Percentiles rank a stretch among this genome's conserved stretches.
These are phyloP conservation scores for Acanthochromis polyacanthus DNA, from an alignment of 2,113 vertebrate genomes.

Conservation along the genomic window DNA sequence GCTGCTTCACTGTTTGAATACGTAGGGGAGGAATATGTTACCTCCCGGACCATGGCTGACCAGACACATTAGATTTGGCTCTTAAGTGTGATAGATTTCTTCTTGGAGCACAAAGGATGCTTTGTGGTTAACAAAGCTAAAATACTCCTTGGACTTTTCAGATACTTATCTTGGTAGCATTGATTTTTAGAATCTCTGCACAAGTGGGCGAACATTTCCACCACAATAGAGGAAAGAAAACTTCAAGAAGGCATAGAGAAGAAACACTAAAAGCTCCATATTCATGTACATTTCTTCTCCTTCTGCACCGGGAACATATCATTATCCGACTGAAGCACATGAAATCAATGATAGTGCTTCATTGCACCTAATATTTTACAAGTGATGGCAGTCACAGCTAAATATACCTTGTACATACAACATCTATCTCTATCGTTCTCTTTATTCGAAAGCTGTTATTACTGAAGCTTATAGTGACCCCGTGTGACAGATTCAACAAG, in stretches of 20 bases:
- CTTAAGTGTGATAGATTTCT: slow-evolving; percentile 80
- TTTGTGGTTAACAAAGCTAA: slow-evolving; percentile 68
- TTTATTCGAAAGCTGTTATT: slow-evolving; percentile 73
- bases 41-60: slow-evolving; percentile 64
- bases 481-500: slow-evolving; percentile 54
- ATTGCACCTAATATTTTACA: slow-evolving; percentile 72
- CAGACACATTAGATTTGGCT: slow-evolving; percentile 71
- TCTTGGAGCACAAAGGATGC: slow-evolving; percentile 65
- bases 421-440: slow-evolving; percentile 61
- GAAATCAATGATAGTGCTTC: slow-evolving; percentile 71
- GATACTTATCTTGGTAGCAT: slow-evolving; percentile 60
- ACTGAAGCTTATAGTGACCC: slow-evolving; percentile 57
- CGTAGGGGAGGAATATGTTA: slow-evolving; percentile 74
- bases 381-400: slow-evolving; percentile 60
- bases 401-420: slow-evolving; percentile 61
- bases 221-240: slow-evolving; percentile 23
- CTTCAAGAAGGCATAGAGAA: slow-evolving; percentile 11
- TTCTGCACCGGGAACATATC: slow-evolving; percentile 49
- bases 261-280: slow-evolving; percentile 36
- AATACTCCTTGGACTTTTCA: slow-evolving; percentile 55
- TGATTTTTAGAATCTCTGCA: slow-evolving; percentile 57
- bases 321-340: slow-evolving; percentile 63
- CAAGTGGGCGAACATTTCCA: slow-evolving; percentile 44
- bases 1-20: slow-evolving; percentile 61
- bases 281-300: slow-evolving; percentile 35